phyloP scores from a whole-genome alignment of 1,140 invertebrate species.

The Anastrepha obliqua region DNA sequence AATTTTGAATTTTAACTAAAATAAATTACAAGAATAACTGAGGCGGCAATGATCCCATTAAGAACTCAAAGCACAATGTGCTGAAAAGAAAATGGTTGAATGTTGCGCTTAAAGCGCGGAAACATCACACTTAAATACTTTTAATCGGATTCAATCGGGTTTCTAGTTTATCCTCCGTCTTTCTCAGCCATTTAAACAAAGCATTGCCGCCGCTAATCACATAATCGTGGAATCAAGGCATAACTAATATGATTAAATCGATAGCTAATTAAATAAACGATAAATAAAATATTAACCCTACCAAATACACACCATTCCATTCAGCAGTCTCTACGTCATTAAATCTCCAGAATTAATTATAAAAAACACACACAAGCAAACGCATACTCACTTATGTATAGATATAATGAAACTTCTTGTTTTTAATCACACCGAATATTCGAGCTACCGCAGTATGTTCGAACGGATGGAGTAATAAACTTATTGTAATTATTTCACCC shows the following conservation, averaged over 20 bases:
- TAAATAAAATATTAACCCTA: slow-evolving; percentile 14
- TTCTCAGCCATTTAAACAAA: not conserved
- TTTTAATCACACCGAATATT: not conserved
- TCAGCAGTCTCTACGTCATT: slow-evolving; percentile 47
- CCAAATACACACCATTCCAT: slow-evolving; percentile 32
- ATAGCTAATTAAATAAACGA: slow-evolving; percentile 19
- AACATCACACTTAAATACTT: not conserved
- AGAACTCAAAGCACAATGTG: not conserved
- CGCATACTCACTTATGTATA: slow-evolving; percentile 26
- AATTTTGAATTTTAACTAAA: slow-evolving; percentile 34
- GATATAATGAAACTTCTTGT: slow-evolving; percentile 2
- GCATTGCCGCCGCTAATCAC: not conserved
- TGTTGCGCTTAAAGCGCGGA: not conserved
- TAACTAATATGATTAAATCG: slow-evolving; percentile 2
- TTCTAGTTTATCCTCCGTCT: not conserved
- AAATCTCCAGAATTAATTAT: slow-evolving; percentile 25
- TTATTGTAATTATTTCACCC: not conserved
- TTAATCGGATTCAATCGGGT: not conserved
- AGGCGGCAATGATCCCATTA: not conserved
- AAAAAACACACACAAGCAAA: not conserved
- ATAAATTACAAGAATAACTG: not conserved
- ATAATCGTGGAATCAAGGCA: slow-evolving; percentile 28
- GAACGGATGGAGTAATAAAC: not conserved
- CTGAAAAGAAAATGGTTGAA: not conserved
- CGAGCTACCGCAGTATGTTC: not conserved